phyloP scores from a whole-genome alignment of 2,888 invertebrate species.

The Cantharis rufa region DNA sequence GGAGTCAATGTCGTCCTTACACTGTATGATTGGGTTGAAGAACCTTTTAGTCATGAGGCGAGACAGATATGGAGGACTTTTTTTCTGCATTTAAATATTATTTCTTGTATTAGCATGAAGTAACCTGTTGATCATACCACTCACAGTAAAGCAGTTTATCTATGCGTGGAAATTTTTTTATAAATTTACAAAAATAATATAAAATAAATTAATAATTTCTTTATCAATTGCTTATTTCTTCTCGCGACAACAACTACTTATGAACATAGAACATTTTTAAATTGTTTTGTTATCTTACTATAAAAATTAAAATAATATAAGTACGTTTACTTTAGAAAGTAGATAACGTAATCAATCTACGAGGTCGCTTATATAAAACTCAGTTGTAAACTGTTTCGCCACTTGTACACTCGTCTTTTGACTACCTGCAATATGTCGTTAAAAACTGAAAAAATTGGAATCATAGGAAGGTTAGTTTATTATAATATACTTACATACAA shows the following conservation, averaged over 20 bases:
- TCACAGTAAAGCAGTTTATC: too few relatives aligned
- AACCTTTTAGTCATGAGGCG: too few relatives aligned
- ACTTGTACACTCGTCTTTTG: background rate
- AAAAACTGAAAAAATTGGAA: constrained; percentile 72
- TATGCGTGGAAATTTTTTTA: too few relatives aligned
- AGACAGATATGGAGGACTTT: too few relatives aligned
- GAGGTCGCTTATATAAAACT: background rate
- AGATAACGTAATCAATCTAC: background rate
- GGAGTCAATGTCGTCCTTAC: too few relatives aligned
- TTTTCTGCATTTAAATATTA: too few relatives aligned
- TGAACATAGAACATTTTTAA: background rate
- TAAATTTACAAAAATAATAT: background rate
- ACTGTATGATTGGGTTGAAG: too few relatives aligned
- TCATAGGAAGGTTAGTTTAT: constrained; percentile 70
- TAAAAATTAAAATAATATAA: background rate
- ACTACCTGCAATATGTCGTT: constrained; percentile 25
- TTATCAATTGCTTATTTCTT: too few relatives aligned
- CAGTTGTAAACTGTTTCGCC: background rate
- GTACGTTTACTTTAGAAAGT: background rate
- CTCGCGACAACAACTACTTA: background rate
- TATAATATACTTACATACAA: background rate
- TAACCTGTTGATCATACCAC: too few relatives aligned
- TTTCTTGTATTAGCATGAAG: too few relatives aligned
- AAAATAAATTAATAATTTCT: background rate
- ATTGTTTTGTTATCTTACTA: background rate